Conservation (phyloP, 2,113 vertebrate species). For the Delphinus delphis region DNA sequence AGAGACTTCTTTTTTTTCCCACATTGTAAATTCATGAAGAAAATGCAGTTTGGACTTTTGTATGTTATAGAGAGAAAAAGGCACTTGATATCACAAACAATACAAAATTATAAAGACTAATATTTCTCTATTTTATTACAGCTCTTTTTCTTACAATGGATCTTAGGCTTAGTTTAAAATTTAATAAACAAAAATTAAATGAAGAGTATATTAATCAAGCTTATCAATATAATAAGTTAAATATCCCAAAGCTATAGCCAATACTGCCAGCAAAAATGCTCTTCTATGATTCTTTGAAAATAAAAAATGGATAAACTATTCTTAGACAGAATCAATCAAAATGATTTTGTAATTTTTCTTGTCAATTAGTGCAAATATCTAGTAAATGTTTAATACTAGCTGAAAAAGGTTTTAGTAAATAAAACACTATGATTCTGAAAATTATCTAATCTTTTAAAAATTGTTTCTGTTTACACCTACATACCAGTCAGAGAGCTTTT, state of each 20-base stretch:
- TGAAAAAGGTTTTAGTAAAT: neutral
- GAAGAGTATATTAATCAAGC: neutral
- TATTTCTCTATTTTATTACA: conserved; percentile 23
- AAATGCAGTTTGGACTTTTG: conserved; percentile 8
- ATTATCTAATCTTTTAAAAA: neutral
- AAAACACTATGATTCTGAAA: neutral
- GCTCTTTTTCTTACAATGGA: neutral
- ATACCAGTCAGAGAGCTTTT: neutral
- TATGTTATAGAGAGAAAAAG: neutral
- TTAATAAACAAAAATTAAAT: conserved; percentile 29
- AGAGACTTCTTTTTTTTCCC: neutral
- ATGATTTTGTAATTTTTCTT: conserved; percentile 30
- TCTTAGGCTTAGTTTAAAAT: conserved; percentile 38
- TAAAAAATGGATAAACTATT: neutral
- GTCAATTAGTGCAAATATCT: neutral
- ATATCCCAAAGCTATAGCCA: neutral
- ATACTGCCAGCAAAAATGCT: neutral
- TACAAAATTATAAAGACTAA: neutral
- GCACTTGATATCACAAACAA: neutral
- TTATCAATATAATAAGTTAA: conserved; percentile 16
- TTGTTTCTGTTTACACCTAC: neutral
- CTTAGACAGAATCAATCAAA: neutral
- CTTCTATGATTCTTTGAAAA: neutral
- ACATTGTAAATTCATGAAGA: neutral
- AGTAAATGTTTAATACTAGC: conserved; percentile 33